These are phyloP conservation scores for Platyrinchus mystaceus DNA, from an alignment of 2,797 vertebrate genomes.

Conservation along the genomic window DNA sequence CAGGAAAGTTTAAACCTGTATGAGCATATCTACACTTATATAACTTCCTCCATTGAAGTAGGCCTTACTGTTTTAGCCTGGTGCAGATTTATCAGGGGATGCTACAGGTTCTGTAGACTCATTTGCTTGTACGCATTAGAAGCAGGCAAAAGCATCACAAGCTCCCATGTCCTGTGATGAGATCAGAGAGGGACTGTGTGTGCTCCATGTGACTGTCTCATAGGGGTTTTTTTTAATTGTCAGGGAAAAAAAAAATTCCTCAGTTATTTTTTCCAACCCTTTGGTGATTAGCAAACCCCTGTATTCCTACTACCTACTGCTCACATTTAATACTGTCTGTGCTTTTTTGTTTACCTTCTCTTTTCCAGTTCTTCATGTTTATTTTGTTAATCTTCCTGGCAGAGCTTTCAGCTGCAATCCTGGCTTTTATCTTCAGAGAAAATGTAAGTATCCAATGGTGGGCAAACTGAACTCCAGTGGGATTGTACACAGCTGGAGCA, in stretches of 20 bases:
- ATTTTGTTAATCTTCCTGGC: constrained; percentile 94
- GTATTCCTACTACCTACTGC: neutral
- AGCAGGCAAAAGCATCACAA: neutral
- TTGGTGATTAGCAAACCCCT: neutral
- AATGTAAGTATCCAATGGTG: constrained; percentile 79
- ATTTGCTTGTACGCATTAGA: neutral
- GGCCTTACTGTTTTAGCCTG: neutral
- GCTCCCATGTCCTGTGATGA: neutral
- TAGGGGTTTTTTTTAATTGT: neutral
- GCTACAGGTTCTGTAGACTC: accelerated
- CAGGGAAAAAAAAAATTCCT: neutral
- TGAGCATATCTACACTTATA: neutral
- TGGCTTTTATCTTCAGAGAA: constrained; percentile 93
- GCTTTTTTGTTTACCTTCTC: neutral
- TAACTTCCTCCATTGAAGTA: neutral
- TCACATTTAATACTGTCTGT: neutral
- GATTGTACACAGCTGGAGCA: neutral
- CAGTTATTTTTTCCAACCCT: neutral
- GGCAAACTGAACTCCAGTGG: neutral
- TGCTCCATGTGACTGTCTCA: neutral
- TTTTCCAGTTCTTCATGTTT: constrained; percentile 90
- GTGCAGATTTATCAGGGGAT: neutral
- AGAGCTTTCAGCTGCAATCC: constrained; percentile 89
- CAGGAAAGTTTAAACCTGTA: neutral
- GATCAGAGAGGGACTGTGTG: neutral